A percentile compares a stretch with the other conserved stretches of the same genome.
Evolutionary conservation across 2,888 invertebrate species (phyloP).

Genomic region (Iselma pallidipennis): DNA sequence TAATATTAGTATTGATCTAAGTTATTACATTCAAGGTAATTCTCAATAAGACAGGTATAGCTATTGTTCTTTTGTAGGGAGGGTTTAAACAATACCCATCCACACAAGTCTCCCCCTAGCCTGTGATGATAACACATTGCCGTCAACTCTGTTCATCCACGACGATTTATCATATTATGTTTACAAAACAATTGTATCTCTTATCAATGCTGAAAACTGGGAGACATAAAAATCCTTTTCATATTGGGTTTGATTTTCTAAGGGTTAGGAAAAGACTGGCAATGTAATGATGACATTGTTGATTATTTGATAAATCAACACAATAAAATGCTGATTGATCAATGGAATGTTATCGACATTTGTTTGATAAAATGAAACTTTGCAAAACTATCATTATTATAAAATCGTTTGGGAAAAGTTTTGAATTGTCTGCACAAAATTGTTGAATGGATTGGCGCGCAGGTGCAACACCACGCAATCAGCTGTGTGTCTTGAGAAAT

Average conservation of each 20-base stretch:
- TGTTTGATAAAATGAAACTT: neutral
- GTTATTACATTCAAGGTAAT: too few relatives aligned
- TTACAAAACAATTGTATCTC: neutral
- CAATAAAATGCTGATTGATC: neutral
- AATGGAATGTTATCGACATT: neutral
- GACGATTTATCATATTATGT: neutral
- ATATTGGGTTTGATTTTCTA: too few relatives aligned
- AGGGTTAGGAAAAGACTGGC: too few relatives aligned
- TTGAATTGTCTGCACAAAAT: neutral
- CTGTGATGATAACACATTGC: neutral
- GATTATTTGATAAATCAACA: neutral
- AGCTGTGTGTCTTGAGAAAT: conserved; percentile 45
- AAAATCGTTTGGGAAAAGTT: too few relatives aligned
- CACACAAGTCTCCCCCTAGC: neutral
- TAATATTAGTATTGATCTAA: too few relatives aligned
- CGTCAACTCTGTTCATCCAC: neutral
- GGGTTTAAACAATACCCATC: neutral
- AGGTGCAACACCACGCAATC: conserved; percentile 34
- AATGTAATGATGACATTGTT: neutral
- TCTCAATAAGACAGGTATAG: too few relatives aligned
- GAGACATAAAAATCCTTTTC: neutral
- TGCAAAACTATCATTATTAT: too few relatives aligned
- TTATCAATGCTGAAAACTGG: neutral
- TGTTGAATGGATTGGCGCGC: conserved; percentile 4
- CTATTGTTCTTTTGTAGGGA: neutral